Base-by-base conservation (phyloP, 2,888 invertebrate genomes). In the Lasioglossum leucozonium region DNA sequence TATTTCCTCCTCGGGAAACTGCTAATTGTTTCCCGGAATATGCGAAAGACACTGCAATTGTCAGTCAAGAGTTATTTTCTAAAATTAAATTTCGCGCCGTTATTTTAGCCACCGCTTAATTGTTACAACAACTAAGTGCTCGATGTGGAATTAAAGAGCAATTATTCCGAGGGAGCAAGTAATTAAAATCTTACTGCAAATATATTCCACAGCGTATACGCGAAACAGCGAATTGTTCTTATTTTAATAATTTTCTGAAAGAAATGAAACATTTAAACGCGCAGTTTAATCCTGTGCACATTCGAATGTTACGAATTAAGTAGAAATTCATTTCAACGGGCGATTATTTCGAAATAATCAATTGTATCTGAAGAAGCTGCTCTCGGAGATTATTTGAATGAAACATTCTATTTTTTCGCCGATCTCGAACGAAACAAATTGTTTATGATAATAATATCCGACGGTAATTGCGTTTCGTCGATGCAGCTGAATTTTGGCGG, bases 1-100 rank as follows among this genome's bases (percentile, higher is more conserved):
- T 22, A 37, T 44, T 71, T 62, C 47, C 47, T 34, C 34, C 42
- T 6, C 42, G 34, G 40, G 51, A 72, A 79, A 72, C 72, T 79
- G 51, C 34, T 51, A 65, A 18, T n/a, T 8, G 42, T 62, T 62
- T 18, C 40, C 5, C n/a, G 34, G 6, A 1, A 44, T 34, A 76
- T n/a, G 65, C 16, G 65, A 34, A 47, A 34, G 42, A 62, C 13
- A 16, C 42, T 18, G 22, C 2, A 5, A 22, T n/a, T 34, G 30
- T 44, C 44, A 26, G 0, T 30, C 42, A 11, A 16, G 55, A 74
- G n/a, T 13, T 34, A 3, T 13, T 13, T 55, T n/a, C 11, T 55
- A 1, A 55, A 22, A 55, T 11, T n/a, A 11, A 55, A n/a, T n/a
- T 11, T n/a, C 11, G 51, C 22, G 22, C 6, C 18, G 16, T 5